Conservation (phyloP, 2,888 invertebrate genomes). For the Conus canariensis region DNA sequence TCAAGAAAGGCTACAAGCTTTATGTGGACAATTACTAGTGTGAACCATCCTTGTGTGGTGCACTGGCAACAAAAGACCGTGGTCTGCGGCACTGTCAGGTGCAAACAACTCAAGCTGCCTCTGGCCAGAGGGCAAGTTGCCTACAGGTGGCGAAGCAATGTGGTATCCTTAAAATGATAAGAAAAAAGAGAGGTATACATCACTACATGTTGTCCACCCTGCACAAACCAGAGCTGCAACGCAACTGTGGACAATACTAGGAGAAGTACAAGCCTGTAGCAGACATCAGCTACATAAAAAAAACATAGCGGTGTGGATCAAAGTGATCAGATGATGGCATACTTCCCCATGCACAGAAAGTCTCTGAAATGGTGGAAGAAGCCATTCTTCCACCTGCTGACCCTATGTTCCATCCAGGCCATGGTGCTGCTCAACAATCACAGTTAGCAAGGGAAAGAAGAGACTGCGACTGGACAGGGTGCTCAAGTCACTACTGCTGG, state of each 20-base stretch:
- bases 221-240: no score
- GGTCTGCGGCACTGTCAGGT: constrained; percentile 1
- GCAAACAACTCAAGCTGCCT: not conserved
- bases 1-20: not conserved
- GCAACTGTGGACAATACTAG: not conserved
- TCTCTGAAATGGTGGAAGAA: not conserved
- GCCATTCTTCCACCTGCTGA: not conserved
- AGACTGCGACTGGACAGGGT: not conserved
- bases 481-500: not conserved
- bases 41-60: not conserved
- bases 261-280: no score
- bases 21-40: constrained; percentile 17
- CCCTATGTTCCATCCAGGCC: not conserved
- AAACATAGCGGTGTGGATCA: no score
- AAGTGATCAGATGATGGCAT: not conserved
- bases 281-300: no score
- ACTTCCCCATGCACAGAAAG: not conserved
- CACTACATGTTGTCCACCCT: no score
- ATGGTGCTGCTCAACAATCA: not conserved
- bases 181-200: no score
- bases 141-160: no score
- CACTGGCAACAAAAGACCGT: constrained; percentile 6
- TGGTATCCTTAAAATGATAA: no score
- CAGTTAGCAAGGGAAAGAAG: not conserved
- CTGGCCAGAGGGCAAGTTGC: no score